Percentiles rank a stretch among this genome's conserved stretches.
phyloP scores from a whole-genome alignment of 2,797 vertebrate species.

The Momotus momota region DNA sequence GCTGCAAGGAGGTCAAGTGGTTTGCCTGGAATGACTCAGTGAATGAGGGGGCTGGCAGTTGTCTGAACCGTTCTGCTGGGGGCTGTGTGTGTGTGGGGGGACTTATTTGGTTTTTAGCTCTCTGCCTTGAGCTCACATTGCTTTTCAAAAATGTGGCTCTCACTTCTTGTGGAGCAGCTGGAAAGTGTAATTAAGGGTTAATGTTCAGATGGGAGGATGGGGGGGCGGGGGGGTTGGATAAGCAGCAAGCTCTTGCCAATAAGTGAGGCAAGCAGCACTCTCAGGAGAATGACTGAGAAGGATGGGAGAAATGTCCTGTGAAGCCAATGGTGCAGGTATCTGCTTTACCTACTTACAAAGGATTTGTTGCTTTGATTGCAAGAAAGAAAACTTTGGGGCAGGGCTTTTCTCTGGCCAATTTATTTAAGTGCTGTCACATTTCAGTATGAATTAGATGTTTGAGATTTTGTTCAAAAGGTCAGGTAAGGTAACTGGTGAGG shows the following conservation, averaged over 20 bases:
- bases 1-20: neutral
- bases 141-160: neutral
- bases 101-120: neutral
- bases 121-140: neutral
- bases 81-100: neutral
- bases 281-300: constrained; percentile 24
- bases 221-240: neutral
- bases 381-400: neutral
- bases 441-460: neutral
- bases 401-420: neutral
- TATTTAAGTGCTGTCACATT: neutral
- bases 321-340: constrained; percentile 38
- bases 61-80: neutral
- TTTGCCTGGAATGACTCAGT: neutral
- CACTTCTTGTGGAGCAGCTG: neutral
- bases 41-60: neutral
- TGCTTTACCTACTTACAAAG: constrained; percentile 32
- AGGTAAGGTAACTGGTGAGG: neutral
- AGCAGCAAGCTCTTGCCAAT: neutral
- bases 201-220: neutral
- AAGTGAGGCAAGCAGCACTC: neutral
- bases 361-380: neutral
- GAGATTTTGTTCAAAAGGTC: neutral
- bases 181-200: constrained; percentile 37
- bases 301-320: constrained; percentile 23